Evolutionary conservation across 2,888 invertebrate genomes (phyloP).

Genomic region (Melinopterus prodromus): DNA sequence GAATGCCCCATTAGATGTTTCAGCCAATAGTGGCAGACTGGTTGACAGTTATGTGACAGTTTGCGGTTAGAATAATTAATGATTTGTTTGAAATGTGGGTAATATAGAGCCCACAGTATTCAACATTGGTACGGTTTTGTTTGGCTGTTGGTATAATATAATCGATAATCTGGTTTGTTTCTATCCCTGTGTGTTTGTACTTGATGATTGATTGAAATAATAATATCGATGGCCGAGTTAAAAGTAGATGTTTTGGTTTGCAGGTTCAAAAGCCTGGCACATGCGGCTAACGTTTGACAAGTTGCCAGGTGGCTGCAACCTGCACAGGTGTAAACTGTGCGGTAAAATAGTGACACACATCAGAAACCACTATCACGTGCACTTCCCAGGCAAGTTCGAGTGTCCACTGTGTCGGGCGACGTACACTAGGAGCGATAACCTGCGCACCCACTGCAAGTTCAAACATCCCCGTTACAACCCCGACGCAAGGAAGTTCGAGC

Average conservation of each 20-base stretch:
- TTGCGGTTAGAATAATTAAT: not conserved
- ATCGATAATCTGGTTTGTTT: conserved; percentile 5
- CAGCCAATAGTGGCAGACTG: too few relatives aligned
- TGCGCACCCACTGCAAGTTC: conserved; percentile 92
- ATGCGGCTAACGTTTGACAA: conserved; percentile 95
- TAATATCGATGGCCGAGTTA: conserved; percentile 21
- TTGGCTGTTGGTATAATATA: not conserved
- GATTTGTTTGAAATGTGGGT: not conserved
- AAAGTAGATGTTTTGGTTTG: conserved; percentile 54
- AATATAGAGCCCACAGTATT: not conserved
- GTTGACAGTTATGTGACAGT: not conserved
- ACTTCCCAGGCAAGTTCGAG: conserved; percentile 92
- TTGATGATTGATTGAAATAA: not conserved
- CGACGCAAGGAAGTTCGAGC: conserved; percentile 87
- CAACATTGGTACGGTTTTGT: conserved; percentile 7
- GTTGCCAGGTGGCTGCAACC: conserved; percentile 90
- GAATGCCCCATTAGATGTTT: too few relatives aligned
- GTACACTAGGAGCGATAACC: conserved; percentile 91
- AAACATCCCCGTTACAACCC: conserved; percentile 89
- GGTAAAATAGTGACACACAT: conserved; percentile 95
- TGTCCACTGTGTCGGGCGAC: conserved; percentile 91
- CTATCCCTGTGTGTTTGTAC: conserved; percentile 4
- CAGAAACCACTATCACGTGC: conserved; percentile 94
- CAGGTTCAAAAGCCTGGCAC: conserved; percentile 95
- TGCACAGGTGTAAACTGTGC: conserved; percentile 93